Conservation (phyloP, 2,888 invertebrate species). For the Xylota segnis region DNA sequence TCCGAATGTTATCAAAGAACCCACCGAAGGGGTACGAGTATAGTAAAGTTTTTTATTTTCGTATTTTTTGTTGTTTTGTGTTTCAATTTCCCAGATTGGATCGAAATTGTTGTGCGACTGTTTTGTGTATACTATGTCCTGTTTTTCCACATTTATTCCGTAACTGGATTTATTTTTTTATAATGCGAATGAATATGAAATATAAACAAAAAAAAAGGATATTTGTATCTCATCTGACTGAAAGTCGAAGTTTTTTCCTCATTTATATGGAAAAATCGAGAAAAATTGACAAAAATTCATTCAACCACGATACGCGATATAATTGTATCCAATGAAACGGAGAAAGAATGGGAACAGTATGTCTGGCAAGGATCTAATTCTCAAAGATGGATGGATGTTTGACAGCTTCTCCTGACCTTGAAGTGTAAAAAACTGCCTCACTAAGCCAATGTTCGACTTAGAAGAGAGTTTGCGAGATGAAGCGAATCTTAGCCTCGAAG, state of each 20-base stretch:
- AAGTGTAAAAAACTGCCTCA: no score
- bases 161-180: slow-evolving; percentile 27
- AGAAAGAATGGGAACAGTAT: slow-evolving; percentile 7
- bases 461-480: no score
- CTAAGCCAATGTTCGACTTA: no score
- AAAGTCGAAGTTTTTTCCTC: slow-evolving; percentile 39
- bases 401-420: no score
- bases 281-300: slow-evolving; percentile 54
- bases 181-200: slow-evolving; percentile 11
- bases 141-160: slow-evolving; percentile 27
- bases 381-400: no score
- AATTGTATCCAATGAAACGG: slow-evolving; percentile 29
- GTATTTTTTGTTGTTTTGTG: slow-evolving; percentile 31
- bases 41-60: neutral
- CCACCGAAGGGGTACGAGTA: neutral
- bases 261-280: slow-evolving; percentile 61
- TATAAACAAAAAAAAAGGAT: slow-evolving; percentile 27
- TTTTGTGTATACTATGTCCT: slow-evolving; percentile 7
- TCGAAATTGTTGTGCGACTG: slow-evolving; percentile 51
- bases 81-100: slow-evolving; percentile 67
- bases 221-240: slow-evolving; percentile 6
- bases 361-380: neutral
- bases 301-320: slow-evolving; percentile 46
- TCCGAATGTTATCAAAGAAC: slow-evolving; percentile 1
- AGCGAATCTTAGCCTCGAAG: no score